Evolutionary conservation across 35 echinoderm and acorn worm species (phyloP), one percentile per base, ranked within the genome.

Genomic region (Apostichopus californicus): DNA sequence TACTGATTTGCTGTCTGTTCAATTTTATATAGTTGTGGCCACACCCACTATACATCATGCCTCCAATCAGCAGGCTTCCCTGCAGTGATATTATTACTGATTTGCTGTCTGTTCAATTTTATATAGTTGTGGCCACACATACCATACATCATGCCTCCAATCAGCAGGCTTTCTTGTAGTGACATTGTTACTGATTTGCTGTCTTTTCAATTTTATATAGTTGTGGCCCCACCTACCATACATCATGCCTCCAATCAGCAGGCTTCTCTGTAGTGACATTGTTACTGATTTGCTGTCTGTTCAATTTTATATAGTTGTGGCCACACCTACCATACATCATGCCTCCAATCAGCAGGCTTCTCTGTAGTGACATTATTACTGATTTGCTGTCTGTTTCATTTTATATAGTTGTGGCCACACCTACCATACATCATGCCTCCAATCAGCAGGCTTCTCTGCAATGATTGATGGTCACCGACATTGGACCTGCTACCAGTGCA

Each of bases 401-500:
- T 8, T 9, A 61, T 4, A 1, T 11, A 75, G 71, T 75, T 75
- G 97, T 92, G 91, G 91, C 23, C 97, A 98, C 73, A 94, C 95
- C 13, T 98, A 96, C 89, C 95, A 98, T 71, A 92, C 95, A 26
- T 90, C 78, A 12, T 99, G 97, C 68, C 95, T 99, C 3, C 95
- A 96, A 26, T 92, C 97, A 21, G 95, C 95, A 34, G 96, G 96
- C 3, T 95, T 93, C 68, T 98, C 94, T 71, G 92, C 96, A 46
- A 91, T 99, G 93, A 95, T 99, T 52, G 97, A 99, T 10, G 97
- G 97, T 9, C 90, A 93, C 73, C 93, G 91, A 61, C 97, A 99
- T 86, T 99, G 97, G 97, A 96, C 91, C 34, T 99, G 97, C 70
- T 95, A 90, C 23, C 95, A 96, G 86, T 99, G 97, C 90, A 95